A percentile compares a stretch with the other conserved stretches of the same genome.
Evolutionary conservation across 2,113 vertebrate genomes (phyloP).

Genomic region (Petrocephalus zakoni): DNA sequence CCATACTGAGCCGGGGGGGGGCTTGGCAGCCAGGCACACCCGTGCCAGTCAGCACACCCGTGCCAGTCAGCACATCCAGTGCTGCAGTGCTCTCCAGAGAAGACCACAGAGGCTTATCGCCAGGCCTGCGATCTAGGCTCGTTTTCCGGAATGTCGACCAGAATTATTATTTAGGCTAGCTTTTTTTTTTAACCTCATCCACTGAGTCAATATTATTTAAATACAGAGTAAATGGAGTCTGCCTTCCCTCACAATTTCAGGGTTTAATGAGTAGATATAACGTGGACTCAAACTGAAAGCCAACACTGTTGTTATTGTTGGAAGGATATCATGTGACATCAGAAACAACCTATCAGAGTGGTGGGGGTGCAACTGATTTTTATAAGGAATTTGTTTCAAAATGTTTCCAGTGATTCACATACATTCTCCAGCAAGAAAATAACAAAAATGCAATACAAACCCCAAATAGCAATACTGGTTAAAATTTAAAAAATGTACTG

Average conservation of each 20-base stretch:
- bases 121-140: not conserved
- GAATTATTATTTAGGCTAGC: not conserved
- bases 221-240: not conserved
- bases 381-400: not conserved
- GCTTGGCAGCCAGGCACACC: not conserved
- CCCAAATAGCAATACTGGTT: not conserved
- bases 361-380: not conserved
- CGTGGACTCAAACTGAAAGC: not conserved
- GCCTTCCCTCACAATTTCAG: not conserved
- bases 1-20: too few species aligned
- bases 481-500: not conserved
- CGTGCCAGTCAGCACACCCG: too few species aligned
- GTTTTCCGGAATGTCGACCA: conserved; percentile 15
- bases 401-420: not conserved
- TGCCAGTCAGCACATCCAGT: not conserved
- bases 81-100: not conserved
- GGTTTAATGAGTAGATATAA: not conserved
- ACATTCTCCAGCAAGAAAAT: not conserved
- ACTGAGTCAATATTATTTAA: conserved; percentile 12
- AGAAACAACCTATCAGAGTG: not conserved
- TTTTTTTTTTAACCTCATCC: not conserved
- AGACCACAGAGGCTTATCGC: not conserved
- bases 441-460: not conserved
- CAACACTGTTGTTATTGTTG: not conserved
- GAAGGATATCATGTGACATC: not conserved